Percentiles rank a stretch among this genome's conserved stretches.
These are phyloP conservation scores for Dendrocincla tyrannina DNA, from an alignment of 2,797 vertebrate species.

Conservation along the genomic window DNA sequence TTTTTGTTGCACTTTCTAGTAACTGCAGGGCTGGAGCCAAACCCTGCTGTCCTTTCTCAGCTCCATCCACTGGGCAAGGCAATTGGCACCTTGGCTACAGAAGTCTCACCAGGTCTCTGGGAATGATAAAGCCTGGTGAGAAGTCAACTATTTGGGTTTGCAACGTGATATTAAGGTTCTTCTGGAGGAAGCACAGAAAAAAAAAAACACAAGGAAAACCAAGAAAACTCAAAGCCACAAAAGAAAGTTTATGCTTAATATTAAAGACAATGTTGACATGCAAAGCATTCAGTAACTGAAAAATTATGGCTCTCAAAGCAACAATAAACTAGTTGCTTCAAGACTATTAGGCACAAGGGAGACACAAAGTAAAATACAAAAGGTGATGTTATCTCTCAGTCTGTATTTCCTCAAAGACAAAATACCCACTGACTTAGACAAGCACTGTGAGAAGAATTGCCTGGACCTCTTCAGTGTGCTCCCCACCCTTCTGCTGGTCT, in stretches of 20 bases:
- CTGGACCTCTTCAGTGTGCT: background rate
- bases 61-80: background rate
- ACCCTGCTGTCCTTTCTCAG: background rate
- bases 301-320: background rate
- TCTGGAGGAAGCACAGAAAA: background rate
- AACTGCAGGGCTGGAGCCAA: background rate
- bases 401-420: background rate
- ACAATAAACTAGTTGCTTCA: background rate
- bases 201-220: background rate
- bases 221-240: background rate
- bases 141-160: background rate
- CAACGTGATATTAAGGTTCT: background rate
- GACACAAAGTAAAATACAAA: background rate
- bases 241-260: background rate
- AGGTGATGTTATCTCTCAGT: background rate
- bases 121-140: background rate
- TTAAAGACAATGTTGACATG: background rate
- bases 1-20: slow-evolving; percentile 10
- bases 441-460: background rate
- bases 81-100: background rate
- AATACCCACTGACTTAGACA: background rate
- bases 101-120: background rate
- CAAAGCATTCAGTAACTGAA: background rate
- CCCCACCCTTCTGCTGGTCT: background rate
- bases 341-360: background rate